Conservation (phyloP, 2,797 vertebrate genomes). For the Oophaga sylvatica region DNA sequence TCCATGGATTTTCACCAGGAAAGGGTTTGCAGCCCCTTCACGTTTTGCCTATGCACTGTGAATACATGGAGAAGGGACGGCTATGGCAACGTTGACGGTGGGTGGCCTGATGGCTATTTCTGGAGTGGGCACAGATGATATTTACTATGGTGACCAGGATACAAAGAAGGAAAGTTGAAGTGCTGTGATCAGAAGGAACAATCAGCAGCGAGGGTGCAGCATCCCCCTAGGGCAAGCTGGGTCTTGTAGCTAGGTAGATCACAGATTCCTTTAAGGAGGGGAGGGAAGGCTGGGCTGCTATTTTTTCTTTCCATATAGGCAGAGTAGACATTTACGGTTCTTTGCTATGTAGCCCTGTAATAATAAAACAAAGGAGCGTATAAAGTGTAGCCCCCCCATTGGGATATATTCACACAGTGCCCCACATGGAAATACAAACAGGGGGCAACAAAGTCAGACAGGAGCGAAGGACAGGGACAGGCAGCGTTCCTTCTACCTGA, state of each 20-base stretch:
- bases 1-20: not conserved
- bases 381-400: not conserved
- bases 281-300: not conserved
- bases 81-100: not conserved
- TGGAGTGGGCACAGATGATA: not conserved
- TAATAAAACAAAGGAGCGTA: not conserved
- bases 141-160: not conserved
- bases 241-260: constrained; percentile 24
- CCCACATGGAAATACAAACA: not conserved
- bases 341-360: not conserved
- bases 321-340: not conserved
- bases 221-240: not conserved
- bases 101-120: not conserved
- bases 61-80: not conserved
- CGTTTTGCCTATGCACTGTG: not conserved
- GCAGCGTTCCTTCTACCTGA: not conserved
- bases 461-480: not conserved
- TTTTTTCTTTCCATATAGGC: not conserved
- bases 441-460: constrained; percentile 1
- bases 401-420: constrained; percentile 2
- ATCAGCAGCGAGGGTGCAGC: not conserved
- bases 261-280: not conserved
- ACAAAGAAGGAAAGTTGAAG: constrained; percentile 7
- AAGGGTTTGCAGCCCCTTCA: not conserved
- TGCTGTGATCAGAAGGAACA: not conserved